Evolutionary conservation across 2,888 invertebrate species (phyloP), one percentile per base, ranked within the genome.

Genomic region (Polydrusus cervinus): DNA sequence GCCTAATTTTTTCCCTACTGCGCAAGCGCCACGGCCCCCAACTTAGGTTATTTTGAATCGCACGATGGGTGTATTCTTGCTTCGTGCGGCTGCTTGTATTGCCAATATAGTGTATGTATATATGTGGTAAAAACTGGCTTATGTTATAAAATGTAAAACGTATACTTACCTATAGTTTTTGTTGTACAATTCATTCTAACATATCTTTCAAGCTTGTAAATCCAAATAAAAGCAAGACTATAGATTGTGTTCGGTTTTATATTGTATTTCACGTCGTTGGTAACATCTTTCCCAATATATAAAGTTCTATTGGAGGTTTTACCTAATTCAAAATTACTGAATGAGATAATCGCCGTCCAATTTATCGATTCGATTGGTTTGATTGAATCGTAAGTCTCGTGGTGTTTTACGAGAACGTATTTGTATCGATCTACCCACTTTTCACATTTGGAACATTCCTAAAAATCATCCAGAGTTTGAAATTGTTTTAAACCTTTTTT

Each of bases 191-290:
- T 47, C 9, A 14, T 45, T 25, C 68, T 57, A 16, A 68, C 20
- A 11, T 43, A 30, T 14, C 14, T 8, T 0, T 14, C 57, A 25
- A 25, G 13, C 30, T 45, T 45, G 14, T 43, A 8, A 55, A 68
- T 14, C 68, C 68, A 68, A 55, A 68, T 57, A n/a, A 57, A 43
- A 20, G 20, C 57, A n/a, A 68, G 20, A 8, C 8, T 25, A 43
- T 68, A 68, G 11, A 13, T 57, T 0, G 40, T 43, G 3, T 20
- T 47, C 3, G 7, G 40, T 47, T 47, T 34, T 49, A 64, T 10
- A 8, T 7, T 0, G 49, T 64, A 64, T 8, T 13, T 53, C 7
- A 34, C 8, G 13, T 34, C 8, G 11, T 47, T 34, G 14, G 30
- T 30, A 6, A 8, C 16, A 14, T 47, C 30, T 1, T 49, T 14